phyloP scores from a whole-genome alignment of 2,113 vertebrate genomes.

The Hyaena hyaena region DNA sequence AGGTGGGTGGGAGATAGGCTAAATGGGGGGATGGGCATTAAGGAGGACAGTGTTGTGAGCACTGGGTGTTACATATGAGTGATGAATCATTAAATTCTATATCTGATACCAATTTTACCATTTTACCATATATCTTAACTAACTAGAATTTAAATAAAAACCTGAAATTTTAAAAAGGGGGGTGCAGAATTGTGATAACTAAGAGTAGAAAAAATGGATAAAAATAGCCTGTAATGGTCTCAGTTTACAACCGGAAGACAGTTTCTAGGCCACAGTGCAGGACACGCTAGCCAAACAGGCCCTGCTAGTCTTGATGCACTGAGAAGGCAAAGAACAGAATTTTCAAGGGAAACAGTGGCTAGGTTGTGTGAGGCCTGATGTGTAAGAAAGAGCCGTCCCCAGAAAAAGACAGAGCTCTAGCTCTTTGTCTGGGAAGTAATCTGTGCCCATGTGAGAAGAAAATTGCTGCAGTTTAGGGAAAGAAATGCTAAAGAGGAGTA shows the following conservation, averaged over 20 bases:
- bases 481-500: not conserved
- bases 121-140: too few relatives aligned
- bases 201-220: not conserved
- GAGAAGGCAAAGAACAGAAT: not conserved
- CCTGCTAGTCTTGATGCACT: not conserved
- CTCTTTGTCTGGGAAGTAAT: not conserved
- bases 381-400: not conserved
- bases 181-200: not conserved
- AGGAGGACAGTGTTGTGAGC: too few relatives aligned
- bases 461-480: not conserved
- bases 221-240: not conserved
- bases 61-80: too few relatives aligned
- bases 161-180: too few relatives aligned
- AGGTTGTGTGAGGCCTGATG: not conserved
- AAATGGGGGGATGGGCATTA: too few relatives aligned
- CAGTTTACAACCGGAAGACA: not conserved
- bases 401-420: not conserved
- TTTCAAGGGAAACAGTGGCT: not conserved
- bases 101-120: too few relatives aligned
- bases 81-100: too few relatives aligned
- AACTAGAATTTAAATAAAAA: too few relatives aligned
- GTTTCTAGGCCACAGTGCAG: not conserved
- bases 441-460: not conserved
- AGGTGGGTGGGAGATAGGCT: too few relatives aligned
- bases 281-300: not conserved